Base-by-base conservation (phyloP, 2,797 vertebrate genomes). In the Craterocephalus amniculus region DNA sequence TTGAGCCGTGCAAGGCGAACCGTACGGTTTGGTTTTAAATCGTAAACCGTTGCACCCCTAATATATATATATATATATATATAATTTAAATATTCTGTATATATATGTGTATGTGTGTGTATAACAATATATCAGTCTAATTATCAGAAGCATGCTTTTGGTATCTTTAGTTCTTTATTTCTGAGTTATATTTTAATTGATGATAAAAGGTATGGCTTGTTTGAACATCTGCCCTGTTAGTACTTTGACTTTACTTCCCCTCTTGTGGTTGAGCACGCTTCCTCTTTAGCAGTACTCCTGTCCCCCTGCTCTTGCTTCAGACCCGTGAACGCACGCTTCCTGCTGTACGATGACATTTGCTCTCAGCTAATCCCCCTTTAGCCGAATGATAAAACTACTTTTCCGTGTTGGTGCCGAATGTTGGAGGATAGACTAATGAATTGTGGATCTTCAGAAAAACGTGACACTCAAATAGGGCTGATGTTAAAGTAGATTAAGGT, bases 201-300 rank as follows among this genome's bases (percentile, higher is more conserved):
- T 22, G 3, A 22, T 26, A 36, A 7, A 58, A 51, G 9, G 3
- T 58, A 14, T 36, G 20, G 26, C 35, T 45, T 55, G 38, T 1
- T 40, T 40, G 16, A 40, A 68, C 14, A 58, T 49, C n/a, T 70
- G 32, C 40, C 57, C 63, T 69, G 31, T 70, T 58, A 24, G 18
- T 66, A 45, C 54, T 64, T 55, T 57, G 45, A 78, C 67, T 64
- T 72, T 57, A 81, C 80, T 90, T 89, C 87, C 80, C 18, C 80
- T 69, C 40, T 82, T 86, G 84, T 78, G 88, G 84, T 83, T 70
- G 1, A 29, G 32, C 40, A 14, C 14, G 65, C 73, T 90, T 87
- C 87, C 83, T 83, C 74, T 67, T 59, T 18, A 4, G 1, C 62
- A 48, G 48, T 10, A 1, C 54, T 63, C 7, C 14, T 60, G 26